A percentile compares a stretch with the other conserved stretches of the same genome.
Evolutionary conservation across 2,797 vertebrate species (phyloP).

Genomic region (Pseudocheirus occidentalis): DNA sequence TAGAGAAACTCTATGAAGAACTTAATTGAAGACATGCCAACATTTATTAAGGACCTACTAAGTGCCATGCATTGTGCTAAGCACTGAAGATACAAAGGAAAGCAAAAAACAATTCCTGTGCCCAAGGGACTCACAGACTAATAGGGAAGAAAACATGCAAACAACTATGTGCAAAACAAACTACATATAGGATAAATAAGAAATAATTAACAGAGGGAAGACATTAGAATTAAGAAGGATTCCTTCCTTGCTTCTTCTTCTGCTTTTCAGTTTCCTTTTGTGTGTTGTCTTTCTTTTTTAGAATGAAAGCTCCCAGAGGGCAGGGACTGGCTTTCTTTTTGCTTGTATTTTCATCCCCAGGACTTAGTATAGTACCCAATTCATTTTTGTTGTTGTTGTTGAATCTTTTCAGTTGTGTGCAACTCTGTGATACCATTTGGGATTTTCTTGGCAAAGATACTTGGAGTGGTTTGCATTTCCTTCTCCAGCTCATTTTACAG

Average conservation of each 20-base stretch:
- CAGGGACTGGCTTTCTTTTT: not conserved
- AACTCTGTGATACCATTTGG: not conserved
- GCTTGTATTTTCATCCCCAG: not conserved
- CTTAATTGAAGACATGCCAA: not conserved
- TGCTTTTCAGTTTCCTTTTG: not conserved
- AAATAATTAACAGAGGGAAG: not conserved
- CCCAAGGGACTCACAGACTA: not conserved
- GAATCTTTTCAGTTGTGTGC: not conserved
- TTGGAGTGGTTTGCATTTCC: not conserved
- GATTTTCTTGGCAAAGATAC: not conserved
- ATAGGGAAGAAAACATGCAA: not conserved
- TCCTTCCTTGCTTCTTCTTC: not conserved
- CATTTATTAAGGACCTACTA: not conserved
- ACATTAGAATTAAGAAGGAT: not conserved
- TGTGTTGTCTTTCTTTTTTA: not conserved
- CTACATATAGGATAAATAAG: not conserved
- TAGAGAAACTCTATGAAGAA: not conserved
- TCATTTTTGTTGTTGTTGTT: not conserved
- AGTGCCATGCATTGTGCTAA: not conserved
- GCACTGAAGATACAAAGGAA: not conserved
- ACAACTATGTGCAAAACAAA: not conserved
- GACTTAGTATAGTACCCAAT: not conserved
- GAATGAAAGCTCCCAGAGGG: not conserved
- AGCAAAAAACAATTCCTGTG: not conserved
- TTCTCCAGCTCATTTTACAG: not conserved